Evolutionary conservation across 2,797 vertebrate genomes (phyloP).

Genomic region (Acipenser oxyrinchus): DNA sequence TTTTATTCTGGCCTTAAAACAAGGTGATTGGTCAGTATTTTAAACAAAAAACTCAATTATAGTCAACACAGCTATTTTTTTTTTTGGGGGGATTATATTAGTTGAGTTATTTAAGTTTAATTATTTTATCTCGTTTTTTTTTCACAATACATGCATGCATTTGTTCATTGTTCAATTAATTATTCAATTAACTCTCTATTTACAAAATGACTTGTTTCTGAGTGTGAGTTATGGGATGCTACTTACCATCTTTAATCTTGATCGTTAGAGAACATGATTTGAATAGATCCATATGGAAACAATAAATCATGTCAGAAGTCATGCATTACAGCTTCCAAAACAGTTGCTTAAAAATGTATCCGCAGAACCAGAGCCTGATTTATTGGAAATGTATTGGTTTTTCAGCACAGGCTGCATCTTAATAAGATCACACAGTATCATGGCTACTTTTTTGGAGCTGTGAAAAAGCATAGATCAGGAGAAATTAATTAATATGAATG

Average conservation of each 20-base stretch:
- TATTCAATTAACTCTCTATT: background rate
- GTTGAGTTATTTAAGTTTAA: slow-evolving; percentile 1
- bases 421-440: background rate
- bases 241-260: background rate
- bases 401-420: background rate
- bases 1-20: too few relatives aligned
- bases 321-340: slow-evolving; percentile 26
- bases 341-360: slow-evolving; percentile 21
- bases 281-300: slow-evolving; percentile 14
- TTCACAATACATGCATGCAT: too few relatives aligned
- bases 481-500: background rate
- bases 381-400: background rate
- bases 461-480: background rate
- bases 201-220: background rate
- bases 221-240: background rate
- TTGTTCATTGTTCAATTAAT: background rate
- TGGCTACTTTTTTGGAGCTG: background rate
- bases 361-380: background rate
- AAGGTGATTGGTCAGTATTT: too few relatives aligned
- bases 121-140: background rate
- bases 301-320: slow-evolving; percentile 32
- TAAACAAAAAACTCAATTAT: too few relatives aligned
- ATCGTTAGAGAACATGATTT: slow-evolving; percentile 4
- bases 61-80: too few relatives aligned
- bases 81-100: background rate